Conservation (phyloP, 2,888 invertebrate species). For the Apoda limacodes region DNA sequence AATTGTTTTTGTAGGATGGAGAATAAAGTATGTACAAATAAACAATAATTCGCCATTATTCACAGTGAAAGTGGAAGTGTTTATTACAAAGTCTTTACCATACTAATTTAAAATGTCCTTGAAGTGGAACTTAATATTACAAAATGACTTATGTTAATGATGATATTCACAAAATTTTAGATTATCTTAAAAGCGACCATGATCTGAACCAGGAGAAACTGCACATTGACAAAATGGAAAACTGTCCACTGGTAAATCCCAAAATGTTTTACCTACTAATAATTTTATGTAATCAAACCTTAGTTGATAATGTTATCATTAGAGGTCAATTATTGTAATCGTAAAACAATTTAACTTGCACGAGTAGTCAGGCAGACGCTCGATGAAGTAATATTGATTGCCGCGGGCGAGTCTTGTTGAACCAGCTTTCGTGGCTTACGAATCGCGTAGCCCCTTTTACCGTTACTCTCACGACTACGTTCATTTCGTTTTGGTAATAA, state of each 20-base stretch:
- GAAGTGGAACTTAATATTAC: constrained; percentile 25
- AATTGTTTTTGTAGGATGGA: too few relatives aligned
- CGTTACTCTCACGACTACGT: constrained; percentile 52
- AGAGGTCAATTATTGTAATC: neutral
- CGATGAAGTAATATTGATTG: constrained; percentile 53
- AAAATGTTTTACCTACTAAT: neutral
- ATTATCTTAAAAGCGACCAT: constrained; percentile 46
- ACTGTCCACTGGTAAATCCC: constrained; percentile 50
- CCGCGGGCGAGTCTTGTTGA: constrained; percentile 44
- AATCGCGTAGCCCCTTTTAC: constrained; percentile 61
- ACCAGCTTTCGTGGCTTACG: constrained; percentile 57
- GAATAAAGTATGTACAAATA: too few relatives aligned
- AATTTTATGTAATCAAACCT: neutral
- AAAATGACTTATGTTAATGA: constrained; percentile 47
- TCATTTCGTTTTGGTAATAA: constrained; percentile 58
- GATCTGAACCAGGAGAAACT: constrained; percentile 30
- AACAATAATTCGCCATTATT: too few relatives aligned
- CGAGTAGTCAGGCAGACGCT: constrained; percentile 38
- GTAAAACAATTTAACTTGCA: constrained; percentile 10
- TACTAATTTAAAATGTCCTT: too few relatives aligned
- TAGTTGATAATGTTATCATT: neutral
- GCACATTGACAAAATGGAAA: constrained; percentile 49
- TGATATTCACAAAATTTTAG: constrained; percentile 53
- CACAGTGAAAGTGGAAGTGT: too few relatives aligned
- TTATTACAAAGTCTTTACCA: too few relatives aligned